Evolutionary conservation across 2,797 vertebrate species (phyloP).

Genomic region (Spinibarbus caldwelli): DNA sequence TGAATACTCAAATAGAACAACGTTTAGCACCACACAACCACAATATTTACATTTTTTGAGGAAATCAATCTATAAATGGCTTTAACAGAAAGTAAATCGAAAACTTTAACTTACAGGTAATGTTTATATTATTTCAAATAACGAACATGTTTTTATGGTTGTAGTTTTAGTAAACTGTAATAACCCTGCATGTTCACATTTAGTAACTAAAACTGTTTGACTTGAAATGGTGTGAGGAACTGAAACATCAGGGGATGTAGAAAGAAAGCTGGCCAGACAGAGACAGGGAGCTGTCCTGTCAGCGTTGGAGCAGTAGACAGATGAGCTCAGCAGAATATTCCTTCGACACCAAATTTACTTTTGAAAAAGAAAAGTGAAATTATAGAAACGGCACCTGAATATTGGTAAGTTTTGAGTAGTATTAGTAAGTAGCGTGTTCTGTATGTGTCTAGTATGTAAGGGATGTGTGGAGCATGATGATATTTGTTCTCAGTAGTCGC

Average conservation of each 20-base stretch:
- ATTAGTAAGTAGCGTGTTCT: background rate
- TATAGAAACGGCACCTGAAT: background rate
- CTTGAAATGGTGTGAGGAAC: background rate
- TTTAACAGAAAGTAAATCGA: background rate
- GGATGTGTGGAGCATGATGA: background rate
- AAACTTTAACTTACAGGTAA: background rate
- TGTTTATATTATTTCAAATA: background rate
- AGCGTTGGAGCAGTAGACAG: slow-evolving; percentile 2
- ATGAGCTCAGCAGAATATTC: slow-evolving; percentile 14
- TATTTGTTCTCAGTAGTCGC: background rate
- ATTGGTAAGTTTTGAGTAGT: background rate
- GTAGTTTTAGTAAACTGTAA: background rate
- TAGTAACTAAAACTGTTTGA: background rate
- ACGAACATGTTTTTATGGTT: background rate
- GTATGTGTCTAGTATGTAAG: background rate
- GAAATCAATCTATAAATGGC: background rate
- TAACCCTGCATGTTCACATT: background rate
- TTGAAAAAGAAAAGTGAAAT: background rate
- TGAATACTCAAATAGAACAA: background rate
- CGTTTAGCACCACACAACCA: background rate
- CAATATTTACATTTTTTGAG: background rate
- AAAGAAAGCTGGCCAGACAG: background rate
- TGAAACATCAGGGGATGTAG: slow-evolving; percentile 12
- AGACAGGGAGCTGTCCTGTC: slow-evolving; percentile 18
- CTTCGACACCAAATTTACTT: background rate